Conservation (phyloP, 37 sponge, comb jelly and placozoan species). For the Dysidea cf. avara region DNA sequence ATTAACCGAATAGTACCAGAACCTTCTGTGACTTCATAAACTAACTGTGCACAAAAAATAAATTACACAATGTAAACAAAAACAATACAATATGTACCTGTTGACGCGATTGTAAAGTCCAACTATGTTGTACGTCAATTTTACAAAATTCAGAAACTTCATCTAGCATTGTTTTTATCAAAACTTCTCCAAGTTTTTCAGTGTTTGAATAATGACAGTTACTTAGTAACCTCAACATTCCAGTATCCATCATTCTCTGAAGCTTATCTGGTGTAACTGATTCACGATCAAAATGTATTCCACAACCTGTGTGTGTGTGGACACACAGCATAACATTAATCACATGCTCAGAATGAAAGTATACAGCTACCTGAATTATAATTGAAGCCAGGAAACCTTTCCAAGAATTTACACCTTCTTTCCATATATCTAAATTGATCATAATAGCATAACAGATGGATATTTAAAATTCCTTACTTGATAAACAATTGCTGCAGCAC, state of each 20-base stretch:
- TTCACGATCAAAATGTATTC: too few species aligned
- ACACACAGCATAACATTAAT: too few species aligned
- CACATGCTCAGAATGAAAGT: too few species aligned
- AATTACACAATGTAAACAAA: too few species aligned
- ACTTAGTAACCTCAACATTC: too few species aligned
- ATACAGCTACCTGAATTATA: conserved; percentile 54
- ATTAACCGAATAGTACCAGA: conserved; percentile 48
- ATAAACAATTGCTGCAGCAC: conserved; percentile 76
- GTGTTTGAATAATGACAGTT: too few species aligned
- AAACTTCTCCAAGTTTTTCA: conserved; percentile 67
- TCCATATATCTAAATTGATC: conserved; percentile 46
- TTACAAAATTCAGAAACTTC: too few species aligned
- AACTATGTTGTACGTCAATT: conserved; percentile 60
- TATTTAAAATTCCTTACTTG: conserved; percentile 36
- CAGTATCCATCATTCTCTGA: too few species aligned
- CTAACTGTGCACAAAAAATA: too few species aligned
- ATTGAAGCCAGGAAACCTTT: conserved; percentile 57
- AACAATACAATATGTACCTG: conserved; percentile 54
- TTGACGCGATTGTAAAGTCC: conserved; percentile 67
- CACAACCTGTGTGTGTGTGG: too few species aligned
- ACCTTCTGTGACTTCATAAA: conserved; percentile 70
- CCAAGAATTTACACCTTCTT: conserved; percentile 61
- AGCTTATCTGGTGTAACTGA: too few species aligned
- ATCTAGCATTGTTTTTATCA: conserved; percentile 80
- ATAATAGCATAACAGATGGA: too few species aligned